A percentile compares a stretch with the other conserved stretches of the same genome.
phyloP scores from a whole-genome alignment of 2,113 vertebrate genomes.

The Eublepharis macularius region DNA sequence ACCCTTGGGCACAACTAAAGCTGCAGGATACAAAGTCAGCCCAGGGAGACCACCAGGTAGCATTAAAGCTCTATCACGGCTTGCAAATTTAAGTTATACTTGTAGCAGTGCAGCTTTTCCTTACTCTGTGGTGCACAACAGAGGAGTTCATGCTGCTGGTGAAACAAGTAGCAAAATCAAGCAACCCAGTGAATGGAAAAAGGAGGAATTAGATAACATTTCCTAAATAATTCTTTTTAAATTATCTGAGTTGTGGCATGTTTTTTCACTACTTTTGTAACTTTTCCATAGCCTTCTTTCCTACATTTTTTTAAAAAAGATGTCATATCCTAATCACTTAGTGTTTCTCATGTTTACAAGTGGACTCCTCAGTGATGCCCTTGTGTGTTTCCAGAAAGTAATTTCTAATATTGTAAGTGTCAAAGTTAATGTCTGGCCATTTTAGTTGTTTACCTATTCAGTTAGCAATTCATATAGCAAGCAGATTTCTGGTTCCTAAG shows the following conservation, averaged over 20 bases:
- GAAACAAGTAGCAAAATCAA: slow-evolving; percentile 87
- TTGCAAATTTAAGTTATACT: slow-evolving; percentile 91
- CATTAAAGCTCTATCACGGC: slow-evolving; percentile 95
- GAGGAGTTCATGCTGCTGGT: slow-evolving; percentile 81
- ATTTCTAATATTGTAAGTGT: slow-evolving; percentile 47
- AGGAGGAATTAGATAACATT: slow-evolving; percentile 44
- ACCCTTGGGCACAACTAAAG: slow-evolving; percentile 95
- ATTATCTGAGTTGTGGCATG: slow-evolving; percentile 61
- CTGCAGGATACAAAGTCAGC: slow-evolving; percentile 98
- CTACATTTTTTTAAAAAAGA: slow-evolving; percentile 56
- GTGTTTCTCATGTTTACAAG: slow-evolving; percentile 49
- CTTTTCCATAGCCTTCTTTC: slow-evolving; percentile 61
- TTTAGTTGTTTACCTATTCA: slow-evolving; percentile 50
- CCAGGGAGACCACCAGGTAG: slow-evolving; percentile 96
- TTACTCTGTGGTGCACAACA: slow-evolving; percentile 89
- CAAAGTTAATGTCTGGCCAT: slow-evolving; percentile 46
- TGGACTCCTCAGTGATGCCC: slow-evolving; percentile 40
- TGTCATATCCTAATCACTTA: slow-evolving; percentile 46
- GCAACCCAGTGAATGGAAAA: slow-evolving; percentile 80
- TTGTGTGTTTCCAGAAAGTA: slow-evolving; percentile 50
- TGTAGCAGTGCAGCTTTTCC: slow-evolving; percentile 92
- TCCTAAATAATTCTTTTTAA: slow-evolving; percentile 55
- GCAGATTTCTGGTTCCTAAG: slow-evolving; percentile 46
- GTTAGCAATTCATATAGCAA: slow-evolving; percentile 55
- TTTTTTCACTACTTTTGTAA: slow-evolving; percentile 61